Percentiles rank a stretch among this genome's conserved stretches.
phyloP scores from a whole-genome alignment of 1,140 invertebrate genomes.

The Oncopodura yosiiana region DNA sequence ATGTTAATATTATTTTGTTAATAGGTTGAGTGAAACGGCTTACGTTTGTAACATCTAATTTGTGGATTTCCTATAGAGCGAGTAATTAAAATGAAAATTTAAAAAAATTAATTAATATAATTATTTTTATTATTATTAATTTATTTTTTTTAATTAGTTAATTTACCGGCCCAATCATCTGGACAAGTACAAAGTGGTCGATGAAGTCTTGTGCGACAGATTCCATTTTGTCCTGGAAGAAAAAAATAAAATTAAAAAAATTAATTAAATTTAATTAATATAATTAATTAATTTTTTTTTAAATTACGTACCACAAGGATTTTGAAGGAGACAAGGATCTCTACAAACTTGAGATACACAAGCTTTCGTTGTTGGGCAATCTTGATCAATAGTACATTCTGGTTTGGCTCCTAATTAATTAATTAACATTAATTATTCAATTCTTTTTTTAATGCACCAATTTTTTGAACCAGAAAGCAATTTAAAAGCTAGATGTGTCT shows the following conservation, averaged over 20 bases:
- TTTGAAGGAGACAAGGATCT: constrained; percentile 62
- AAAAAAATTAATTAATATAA: too few relatives aligned
- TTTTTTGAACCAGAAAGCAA: too few relatives aligned
- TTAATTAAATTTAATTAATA: too few relatives aligned
- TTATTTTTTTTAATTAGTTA: too few relatives aligned
- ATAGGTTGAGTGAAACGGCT: constrained; percentile 39
- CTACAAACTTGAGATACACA: constrained; percentile 67
- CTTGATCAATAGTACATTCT: constrained; percentile 39
- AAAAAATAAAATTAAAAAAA: too few relatives aligned
- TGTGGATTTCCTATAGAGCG: constrained; percentile 83
- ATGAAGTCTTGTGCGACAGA: constrained; percentile 52
- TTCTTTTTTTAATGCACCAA: not conserved
- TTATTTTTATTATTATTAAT: too few relatives aligned
- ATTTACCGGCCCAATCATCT: constrained; percentile 68
- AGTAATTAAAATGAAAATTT: too few relatives aligned
- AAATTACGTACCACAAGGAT: constrained; percentile 69
- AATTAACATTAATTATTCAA: not conserved
- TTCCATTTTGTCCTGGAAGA: constrained; percentile 53
- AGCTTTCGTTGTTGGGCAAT: constrained; percentile 62
- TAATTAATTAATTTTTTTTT: too few relatives aligned
- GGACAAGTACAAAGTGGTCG: constrained; percentile 53
- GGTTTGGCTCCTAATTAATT: constrained; percentile 18
- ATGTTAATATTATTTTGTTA: not conserved
- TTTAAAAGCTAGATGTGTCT: too few relatives aligned
- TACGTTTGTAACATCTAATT: constrained; percentile 74